Conservation (phyloP, 2,113 vertebrate species). For the Rallus limicola region DNA sequence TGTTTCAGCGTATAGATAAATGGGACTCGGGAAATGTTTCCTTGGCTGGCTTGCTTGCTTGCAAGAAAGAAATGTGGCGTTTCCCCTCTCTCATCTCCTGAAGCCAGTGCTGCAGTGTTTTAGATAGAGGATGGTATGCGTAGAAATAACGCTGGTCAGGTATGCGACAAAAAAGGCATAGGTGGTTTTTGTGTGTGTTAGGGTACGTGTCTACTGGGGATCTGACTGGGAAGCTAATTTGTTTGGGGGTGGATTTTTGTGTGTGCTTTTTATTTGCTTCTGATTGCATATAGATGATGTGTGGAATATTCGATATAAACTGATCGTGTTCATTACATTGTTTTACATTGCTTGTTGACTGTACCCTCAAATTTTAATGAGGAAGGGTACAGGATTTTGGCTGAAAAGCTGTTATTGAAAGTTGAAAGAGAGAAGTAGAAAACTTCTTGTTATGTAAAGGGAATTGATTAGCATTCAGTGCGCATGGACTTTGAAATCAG, state of each 20-base stretch:
- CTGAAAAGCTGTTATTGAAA: slow-evolving; percentile 15
- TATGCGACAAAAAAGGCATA: slow-evolving; percentile 5
- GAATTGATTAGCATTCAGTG: background rate
- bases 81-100: background rate
- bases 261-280: background rate
- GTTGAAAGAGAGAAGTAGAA: slow-evolving; percentile 28
- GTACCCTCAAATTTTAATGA: background rate
- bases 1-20: background rate
- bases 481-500: background rate
- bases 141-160: background rate
- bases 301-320: background rate
- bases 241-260: background rate
- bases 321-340: background rate
- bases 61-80: background rate
- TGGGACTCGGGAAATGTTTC: background rate
- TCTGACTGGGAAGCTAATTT: background rate
- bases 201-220: background rate
- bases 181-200: background rate
- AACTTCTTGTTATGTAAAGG: slow-evolving; percentile 35
- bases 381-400: background rate
- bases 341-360: background rate
- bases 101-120: slow-evolving; percentile 13
- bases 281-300: background rate
- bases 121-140: background rate
- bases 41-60: background rate